These are phyloP conservation scores for Cheilosia scutellata DNA, from an alignment of 2,888 invertebrate species.

Conservation along the genomic window DNA sequence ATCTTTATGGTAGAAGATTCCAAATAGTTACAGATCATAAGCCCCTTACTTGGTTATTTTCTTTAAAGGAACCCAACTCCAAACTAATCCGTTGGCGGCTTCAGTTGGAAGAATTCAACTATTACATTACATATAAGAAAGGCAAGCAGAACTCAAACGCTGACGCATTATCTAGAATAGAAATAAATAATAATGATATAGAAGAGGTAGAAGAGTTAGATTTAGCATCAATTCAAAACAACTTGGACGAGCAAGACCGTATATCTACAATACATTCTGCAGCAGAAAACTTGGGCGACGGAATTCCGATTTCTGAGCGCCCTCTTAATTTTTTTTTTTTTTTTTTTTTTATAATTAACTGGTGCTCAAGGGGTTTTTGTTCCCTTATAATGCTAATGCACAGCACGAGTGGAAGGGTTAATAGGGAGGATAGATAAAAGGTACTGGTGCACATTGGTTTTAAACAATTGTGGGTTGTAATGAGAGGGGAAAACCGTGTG, in stretches of 20 bases:
- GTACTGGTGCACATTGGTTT: no score
- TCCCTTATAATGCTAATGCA: no score
- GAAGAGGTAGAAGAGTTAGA: conserved; percentile 8
- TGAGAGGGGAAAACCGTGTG: no score
- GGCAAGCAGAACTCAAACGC: conserved; percentile 52
- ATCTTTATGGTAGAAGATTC: no score
- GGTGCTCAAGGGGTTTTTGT: no score
- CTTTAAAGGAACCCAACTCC: conserved; percentile 18
- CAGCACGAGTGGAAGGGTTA: no score
- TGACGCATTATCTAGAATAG: conserved; percentile 47
- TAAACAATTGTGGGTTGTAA: no score
- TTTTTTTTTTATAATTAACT: no score
- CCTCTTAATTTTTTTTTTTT: no score
- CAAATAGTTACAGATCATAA: no score
- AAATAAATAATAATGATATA: conserved; percentile 9
- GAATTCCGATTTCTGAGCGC: conserved; percentile 44
- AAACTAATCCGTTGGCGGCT: conserved; percentile 81
- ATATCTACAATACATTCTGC: conserved; percentile 44
- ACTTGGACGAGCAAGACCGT: conserved; percentile 4
- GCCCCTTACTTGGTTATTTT: no score
- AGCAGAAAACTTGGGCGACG: conserved; percentile 43
- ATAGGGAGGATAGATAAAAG: no score
- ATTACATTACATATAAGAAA: conserved; percentile 72
- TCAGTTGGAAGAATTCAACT: conserved; percentile 78
- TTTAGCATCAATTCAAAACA: conserved; percentile 3